Percentiles rank a stretch among this genome's conserved stretches.
Conservation (phyloP, 2,888 invertebrate species). For the Sipunculus nudus region DNA sequence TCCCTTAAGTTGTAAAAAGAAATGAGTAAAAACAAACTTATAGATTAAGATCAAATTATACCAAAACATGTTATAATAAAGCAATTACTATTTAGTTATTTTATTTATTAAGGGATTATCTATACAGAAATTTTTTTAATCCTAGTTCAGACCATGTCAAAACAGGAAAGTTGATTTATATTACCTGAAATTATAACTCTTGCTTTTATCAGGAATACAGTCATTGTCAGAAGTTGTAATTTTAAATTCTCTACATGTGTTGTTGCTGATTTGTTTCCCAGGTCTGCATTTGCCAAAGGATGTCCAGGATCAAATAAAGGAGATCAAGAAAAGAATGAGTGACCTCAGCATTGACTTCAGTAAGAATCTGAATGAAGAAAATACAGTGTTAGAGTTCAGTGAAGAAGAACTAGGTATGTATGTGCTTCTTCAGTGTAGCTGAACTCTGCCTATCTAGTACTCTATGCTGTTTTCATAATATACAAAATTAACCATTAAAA, state of each 20-base stretch:
- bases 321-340: constrained; percentile 67
- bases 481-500: too few species aligned
- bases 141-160: too few species aligned
- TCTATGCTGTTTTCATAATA: too few species aligned
- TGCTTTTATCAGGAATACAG: not conserved
- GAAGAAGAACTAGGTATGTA: constrained; percentile 64
- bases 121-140: too few species aligned
- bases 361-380: constrained; percentile 68
- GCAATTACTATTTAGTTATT: too few species aligned
- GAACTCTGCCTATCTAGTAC: not conserved
- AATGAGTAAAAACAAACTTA: too few species aligned
- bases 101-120: too few species aligned
- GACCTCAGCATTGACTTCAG: constrained; percentile 67
- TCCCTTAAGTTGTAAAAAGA: too few species aligned
- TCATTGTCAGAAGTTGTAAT: not conserved
- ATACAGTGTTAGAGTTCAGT: constrained; percentile 66
- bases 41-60: too few species aligned
- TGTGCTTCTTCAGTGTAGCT: not conserved
- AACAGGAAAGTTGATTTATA: too few species aligned
- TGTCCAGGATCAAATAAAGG: constrained; percentile 64
- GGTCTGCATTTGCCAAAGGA: constrained; percentile 67
- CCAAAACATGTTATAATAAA: too few species aligned
- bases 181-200: too few species aligned
- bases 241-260: not conserved
- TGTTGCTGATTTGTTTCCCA: constrained; percentile 31